Evolutionary conservation across 2,888 invertebrate species (phyloP).

Genomic region (Lobophora halterata): DNA sequence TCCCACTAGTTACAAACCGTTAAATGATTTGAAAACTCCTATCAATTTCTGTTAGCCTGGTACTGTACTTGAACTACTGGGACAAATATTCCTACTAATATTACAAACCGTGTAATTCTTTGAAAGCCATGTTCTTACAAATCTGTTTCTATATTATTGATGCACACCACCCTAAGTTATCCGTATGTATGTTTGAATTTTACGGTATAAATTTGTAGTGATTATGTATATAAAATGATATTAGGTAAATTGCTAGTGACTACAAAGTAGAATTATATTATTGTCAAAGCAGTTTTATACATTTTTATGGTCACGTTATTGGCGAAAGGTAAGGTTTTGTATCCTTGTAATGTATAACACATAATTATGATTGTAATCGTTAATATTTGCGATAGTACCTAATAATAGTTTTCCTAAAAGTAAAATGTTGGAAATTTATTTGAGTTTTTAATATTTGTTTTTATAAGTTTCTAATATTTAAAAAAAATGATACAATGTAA

Average conservation of each 20-base stretch:
- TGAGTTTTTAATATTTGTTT: slow-evolving; percentile 1
- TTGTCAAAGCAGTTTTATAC: slow-evolving; percentile 65
- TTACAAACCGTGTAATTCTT: too few relatives aligned
- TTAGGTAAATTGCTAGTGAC: slow-evolving; percentile 48
- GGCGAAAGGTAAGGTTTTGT: slow-evolving; percentile 69
- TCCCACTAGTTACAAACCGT: too few relatives aligned
- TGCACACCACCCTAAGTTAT: too few relatives aligned
- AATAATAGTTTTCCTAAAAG: slow-evolving; percentile 65
- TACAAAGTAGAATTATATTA: slow-evolving; percentile 39
- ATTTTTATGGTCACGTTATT: slow-evolving; percentile 68
- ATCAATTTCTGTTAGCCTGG: too few relatives aligned
- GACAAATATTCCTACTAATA: too few relatives aligned
- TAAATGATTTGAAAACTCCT: too few relatives aligned
- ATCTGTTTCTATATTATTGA: too few relatives aligned
- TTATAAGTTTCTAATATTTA: background rate
- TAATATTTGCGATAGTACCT: slow-evolving; percentile 66
- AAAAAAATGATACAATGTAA: slow-evolving; percentile 8
- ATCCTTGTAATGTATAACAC: slow-evolving; percentile 56
- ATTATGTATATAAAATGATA: slow-evolving; percentile 31
- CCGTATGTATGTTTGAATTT: slow-evolving; percentile 23
- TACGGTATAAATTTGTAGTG: slow-evolving; percentile 33
- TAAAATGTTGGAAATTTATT: slow-evolving; percentile 36
- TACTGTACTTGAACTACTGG: too few relatives aligned
- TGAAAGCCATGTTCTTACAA: too few relatives aligned
- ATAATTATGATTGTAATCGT: slow-evolving; percentile 67